Base-by-base conservation (phyloP, 2,888 invertebrate species). In the Agrochola litura region DNA sequence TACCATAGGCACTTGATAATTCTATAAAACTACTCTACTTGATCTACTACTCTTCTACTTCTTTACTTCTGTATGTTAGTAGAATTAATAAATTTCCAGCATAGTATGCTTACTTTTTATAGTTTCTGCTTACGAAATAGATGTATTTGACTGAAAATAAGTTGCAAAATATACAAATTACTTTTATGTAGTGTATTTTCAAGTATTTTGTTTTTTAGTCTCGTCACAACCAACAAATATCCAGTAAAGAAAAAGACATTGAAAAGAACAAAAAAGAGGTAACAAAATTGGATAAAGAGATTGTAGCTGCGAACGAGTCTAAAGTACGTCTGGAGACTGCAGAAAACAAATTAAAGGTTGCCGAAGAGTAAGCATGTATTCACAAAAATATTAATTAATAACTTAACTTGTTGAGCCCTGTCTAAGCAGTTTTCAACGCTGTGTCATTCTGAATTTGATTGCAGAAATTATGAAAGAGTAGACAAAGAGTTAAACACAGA, bases 201-300 rank as follows among this genome's bases (percentile, higher is more conserved):
- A 46, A 46, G 22, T 37, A 22, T 41, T 72, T 16, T 87, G 46
- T 61, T 46, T 84, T 80, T 66, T 94, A 97, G 92, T 97, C 97
- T 0, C 97, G 97, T 81, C 96, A 98, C 58, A 98, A 98, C 90
- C 98, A 98, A 91, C 97, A 97, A 89, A 97, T 98, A 76, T 93
- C 95, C 5, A 95, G 97, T 30, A 98, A 98, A 90, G 97, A 97
- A 76, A 93, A 95, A 12, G 97, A 97, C 87, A 96, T 97, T 37
- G 90, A 91, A 37, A 97, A 97, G 60, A 96, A 96, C 64, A 97
- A 97, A 87, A 95, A 95, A 60, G 97, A 98, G 84, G 94, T 97
- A 0, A 92, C 93, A 1, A 97, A 97, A 85, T 78, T 94, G 56
- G 97, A 97, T 80, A 94, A 94, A 66, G 97, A 98, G 86, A 97